A percentile compares a stretch with the other conserved stretches of the same genome.
These are phyloP conservation scores for Drosophila miranda DNA, from an alignment of 1,140 invertebrate genomes.

Conservation along the genomic window DNA sequence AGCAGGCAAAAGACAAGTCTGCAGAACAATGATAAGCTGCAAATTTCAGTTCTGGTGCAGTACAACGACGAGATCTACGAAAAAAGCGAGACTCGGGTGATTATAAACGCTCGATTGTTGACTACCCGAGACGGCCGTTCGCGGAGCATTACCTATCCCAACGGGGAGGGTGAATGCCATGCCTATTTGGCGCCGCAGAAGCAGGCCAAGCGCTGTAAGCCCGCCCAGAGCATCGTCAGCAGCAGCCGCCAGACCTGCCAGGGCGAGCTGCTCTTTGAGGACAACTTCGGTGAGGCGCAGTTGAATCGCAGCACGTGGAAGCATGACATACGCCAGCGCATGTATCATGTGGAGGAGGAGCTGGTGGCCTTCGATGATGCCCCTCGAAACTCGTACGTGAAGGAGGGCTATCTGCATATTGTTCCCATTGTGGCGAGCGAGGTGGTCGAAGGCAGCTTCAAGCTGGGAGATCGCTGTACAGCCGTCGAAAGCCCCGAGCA, in stretches of 20 bases:
- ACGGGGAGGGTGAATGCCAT: slow-evolving; percentile 31
- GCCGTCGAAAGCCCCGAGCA: slow-evolving; percentile 53
- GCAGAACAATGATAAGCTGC: slow-evolving; percentile 61
- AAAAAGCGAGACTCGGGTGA: slow-evolving; percentile 58
- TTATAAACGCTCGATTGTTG: slow-evolving; percentile 51
- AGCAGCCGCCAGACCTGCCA: slow-evolving; percentile 33
- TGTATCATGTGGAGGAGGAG: slow-evolving; percentile 67
- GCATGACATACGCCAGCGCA: slow-evolving; percentile 64
- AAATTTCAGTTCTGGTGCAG: slow-evolving; percentile 58
- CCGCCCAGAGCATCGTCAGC: slow-evolving; percentile 34
- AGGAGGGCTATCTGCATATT: slow-evolving; percentile 60
- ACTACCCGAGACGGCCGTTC: slow-evolving; percentile 36
- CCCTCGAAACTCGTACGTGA: slow-evolving; percentile 46
- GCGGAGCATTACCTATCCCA: slow-evolving; percentile 18
- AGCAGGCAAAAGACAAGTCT: slow-evolving; percentile 41
- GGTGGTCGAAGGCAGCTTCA: slow-evolving; percentile 42
- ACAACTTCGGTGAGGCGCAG: slow-evolving; percentile 48
- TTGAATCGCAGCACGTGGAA: slow-evolving; percentile 59
- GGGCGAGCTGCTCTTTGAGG: slow-evolving; percentile 68
- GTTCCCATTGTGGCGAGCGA: slow-evolving; percentile 54
- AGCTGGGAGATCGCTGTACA: slow-evolving; percentile 62
- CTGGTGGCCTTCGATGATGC: slow-evolving; percentile 64
- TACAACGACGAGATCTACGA: slow-evolving; percentile 60
- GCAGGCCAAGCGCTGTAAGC: slow-evolving; percentile 31
- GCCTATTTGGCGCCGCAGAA: slow-evolving; percentile 13